These are phyloP conservation scores for Catagonus wagneri DNA, from an alignment of 2,113 vertebrate species.

Conservation along the genomic window DNA sequence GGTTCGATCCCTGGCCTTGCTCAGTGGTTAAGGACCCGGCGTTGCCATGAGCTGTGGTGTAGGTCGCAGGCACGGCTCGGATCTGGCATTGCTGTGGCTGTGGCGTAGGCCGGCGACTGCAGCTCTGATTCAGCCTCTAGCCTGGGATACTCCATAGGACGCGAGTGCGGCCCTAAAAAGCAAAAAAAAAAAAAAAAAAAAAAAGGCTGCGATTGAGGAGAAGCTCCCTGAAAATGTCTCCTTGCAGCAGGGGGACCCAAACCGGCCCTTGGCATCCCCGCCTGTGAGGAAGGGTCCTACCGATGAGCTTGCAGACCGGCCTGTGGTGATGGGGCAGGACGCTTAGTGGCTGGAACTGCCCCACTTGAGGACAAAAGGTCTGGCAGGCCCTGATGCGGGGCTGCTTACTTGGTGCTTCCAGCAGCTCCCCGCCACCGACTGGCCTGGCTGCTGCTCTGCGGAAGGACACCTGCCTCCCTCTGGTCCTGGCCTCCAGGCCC, in stretches of 20 bases:
- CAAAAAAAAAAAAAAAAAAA: too few relatives aligned
- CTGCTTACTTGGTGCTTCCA: background rate
- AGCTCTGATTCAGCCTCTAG: too few relatives aligned
- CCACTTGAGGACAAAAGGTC: background rate
- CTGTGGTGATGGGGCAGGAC: background rate
- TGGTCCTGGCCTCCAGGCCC: background rate
- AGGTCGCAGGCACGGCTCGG: too few relatives aligned
- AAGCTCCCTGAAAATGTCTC: background rate
- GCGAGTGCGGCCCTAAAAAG: too few relatives aligned
- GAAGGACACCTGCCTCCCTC: background rate
- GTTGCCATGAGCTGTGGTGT: too few relatives aligned
- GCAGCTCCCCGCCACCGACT: too few relatives aligned
- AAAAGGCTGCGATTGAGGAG: too few relatives aligned
- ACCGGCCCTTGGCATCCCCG: background rate
- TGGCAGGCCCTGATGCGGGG: background rate
- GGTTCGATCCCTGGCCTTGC: too few relatives aligned
- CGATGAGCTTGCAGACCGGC: background rate
- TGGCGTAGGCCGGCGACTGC: too few relatives aligned
- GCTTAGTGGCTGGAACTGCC: background rate
- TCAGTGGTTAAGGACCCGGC: too few relatives aligned
- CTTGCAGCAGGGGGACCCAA: background rate
- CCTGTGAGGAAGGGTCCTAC: rapidly evolving
- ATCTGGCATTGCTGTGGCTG: too few relatives aligned
- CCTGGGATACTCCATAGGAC: too few relatives aligned
- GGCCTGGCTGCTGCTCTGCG: background rate